Evolutionary conservation across 2,113 vertebrate genomes (phyloP).

Genomic region (Cyanocitta stelleri): DNA sequence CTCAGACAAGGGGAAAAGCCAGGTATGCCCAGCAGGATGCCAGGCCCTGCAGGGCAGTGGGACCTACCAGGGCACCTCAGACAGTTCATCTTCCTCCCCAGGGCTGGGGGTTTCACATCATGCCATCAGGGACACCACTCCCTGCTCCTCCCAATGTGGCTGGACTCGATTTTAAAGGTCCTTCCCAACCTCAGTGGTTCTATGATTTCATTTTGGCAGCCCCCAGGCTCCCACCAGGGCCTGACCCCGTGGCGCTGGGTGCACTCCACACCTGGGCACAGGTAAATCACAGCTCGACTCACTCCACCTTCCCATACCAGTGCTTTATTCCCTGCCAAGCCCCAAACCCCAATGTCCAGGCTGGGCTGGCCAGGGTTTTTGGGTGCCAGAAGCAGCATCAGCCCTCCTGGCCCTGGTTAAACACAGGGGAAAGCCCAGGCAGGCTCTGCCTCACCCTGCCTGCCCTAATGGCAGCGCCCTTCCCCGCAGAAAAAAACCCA

Average conservation of each 20-base stretch:
- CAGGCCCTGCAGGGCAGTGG: fast-evolving
- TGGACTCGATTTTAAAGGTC: background rate
- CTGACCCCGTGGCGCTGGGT: fast-evolving
- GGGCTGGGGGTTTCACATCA: background rate
- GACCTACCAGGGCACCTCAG: background rate
- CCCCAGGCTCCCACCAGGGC: fast-evolving
- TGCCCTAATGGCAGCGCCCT: background rate
- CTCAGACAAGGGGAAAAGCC: background rate
- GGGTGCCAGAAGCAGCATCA: background rate
- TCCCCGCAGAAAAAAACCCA: background rate
- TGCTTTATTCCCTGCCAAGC: background rate
- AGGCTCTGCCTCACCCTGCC: background rate
- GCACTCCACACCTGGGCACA: background rate
- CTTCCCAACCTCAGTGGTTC: background rate
- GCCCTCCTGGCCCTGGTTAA: background rate
- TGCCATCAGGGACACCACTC: background rate
- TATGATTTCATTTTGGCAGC: background rate
- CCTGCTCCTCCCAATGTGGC: fast-evolving
- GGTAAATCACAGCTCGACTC: background rate
- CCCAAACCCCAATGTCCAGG: background rate
- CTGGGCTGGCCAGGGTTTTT: background rate
- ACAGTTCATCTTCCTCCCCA: background rate
- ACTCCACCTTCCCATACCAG: background rate
- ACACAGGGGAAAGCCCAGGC: fast-evolving
- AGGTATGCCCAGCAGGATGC: background rate